Conservation (phyloP, 2,797 vertebrate genomes). For the Enteromius treurensis region DNA sequence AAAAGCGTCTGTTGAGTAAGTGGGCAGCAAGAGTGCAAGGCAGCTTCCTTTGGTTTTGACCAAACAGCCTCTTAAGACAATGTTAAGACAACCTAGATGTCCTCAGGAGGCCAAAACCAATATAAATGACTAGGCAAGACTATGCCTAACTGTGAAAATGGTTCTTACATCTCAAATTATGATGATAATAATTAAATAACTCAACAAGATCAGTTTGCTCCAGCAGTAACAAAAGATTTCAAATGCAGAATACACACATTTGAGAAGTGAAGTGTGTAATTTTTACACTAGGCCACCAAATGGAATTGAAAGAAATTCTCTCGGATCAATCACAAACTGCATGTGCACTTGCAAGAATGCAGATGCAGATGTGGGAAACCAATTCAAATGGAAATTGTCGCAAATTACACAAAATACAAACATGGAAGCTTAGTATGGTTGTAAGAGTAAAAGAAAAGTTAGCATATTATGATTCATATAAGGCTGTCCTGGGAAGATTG, state of each 20-base stretch:
- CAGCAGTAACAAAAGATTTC: neutral
- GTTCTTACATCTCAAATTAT: neutral
- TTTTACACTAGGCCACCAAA: neutral
- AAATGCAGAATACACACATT: constrained; percentile 2
- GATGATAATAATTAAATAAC: neutral
- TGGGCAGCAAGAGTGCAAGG: neutral
- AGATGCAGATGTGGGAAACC: constrained; percentile 27
- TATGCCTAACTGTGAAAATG: neutral
- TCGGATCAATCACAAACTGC: neutral
- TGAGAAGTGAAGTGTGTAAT: neutral
- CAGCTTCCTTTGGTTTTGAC: neutral
- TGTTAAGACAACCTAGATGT: neutral
- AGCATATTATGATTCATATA: constrained; percentile 7
- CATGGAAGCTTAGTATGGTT: neutral
- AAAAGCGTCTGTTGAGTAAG: neutral
- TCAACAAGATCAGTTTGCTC: neutral
- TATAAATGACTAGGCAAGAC: neutral
- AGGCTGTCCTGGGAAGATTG: constrained; percentile 49
- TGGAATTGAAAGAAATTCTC: neutral
- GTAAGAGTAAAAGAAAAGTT: neutral
- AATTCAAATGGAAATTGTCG: neutral
- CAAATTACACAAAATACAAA: constrained; percentile 17
- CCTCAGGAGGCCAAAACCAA: neutral
- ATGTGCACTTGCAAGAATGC: neutral
- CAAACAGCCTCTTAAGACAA: neutral